These are phyloP conservation scores for Kryphioiulus occultus DNA, from an alignment of 2,888 invertebrate genomes.

Conservation along the genomic window DNA sequence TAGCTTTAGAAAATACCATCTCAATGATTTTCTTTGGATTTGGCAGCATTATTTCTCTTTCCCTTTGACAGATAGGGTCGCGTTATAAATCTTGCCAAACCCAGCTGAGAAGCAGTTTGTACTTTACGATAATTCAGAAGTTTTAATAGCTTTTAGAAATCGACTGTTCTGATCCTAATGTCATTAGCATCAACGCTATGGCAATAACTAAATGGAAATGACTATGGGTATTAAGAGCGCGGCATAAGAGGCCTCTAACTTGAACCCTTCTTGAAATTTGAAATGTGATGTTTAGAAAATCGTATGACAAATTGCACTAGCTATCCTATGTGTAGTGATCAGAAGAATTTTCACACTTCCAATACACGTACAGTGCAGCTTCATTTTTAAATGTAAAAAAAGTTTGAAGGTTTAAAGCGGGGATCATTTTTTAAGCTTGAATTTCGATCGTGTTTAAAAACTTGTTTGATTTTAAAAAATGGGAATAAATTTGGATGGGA, in stretches of 20 bases:
- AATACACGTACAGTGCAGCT: too few species aligned
- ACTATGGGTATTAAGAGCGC: not conserved
- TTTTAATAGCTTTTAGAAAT: not conserved
- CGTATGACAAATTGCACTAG: not conserved
- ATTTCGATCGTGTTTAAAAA: too few species aligned
- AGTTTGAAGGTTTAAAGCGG: too few species aligned
- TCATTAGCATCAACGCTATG: not conserved
- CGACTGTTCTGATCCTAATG: not conserved
- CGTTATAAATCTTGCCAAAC: not conserved
- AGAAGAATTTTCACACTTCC: too few species aligned
- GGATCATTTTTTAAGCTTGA: too few species aligned
- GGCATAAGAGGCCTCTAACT: not conserved
- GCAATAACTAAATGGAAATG: not conserved
- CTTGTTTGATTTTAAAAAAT: too few species aligned
- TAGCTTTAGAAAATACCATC: not conserved
- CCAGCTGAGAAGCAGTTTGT: not conserved
- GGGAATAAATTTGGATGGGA: too few species aligned
- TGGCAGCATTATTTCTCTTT: not conserved
- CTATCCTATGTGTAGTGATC: not conserved
- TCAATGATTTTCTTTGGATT: not conserved
- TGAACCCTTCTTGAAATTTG: not conserved
- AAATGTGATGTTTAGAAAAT: not conserved
- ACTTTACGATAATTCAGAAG: not conserved
- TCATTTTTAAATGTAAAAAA: too few species aligned
- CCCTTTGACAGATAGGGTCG: not conserved